Evolutionary conservation across 2,888 invertebrate genomes (phyloP), one percentile per base, ranked within the genome.

Genomic region (Plebejus argus): DNA sequence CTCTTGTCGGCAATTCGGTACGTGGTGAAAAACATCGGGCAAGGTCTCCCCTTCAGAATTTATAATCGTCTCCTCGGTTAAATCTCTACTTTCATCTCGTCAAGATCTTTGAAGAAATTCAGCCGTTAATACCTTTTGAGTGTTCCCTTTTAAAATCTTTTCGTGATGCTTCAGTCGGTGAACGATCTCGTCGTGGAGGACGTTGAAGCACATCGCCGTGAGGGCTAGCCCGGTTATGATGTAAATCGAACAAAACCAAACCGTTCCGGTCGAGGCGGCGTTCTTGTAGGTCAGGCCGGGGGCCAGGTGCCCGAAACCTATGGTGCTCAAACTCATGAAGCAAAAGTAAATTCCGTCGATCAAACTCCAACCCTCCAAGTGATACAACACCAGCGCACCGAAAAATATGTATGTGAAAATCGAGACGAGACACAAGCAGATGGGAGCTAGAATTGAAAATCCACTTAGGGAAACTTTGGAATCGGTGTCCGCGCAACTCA

Each of bases 261-360:
- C 96, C 45, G 97, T 97, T 53, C 96, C 95, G 78, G 95, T 92
- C 0, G 94, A 93, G 0, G 94, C 94, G 2, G 91, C 90, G 77
- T 93, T 93, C 80, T 89, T 93, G 78, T 93, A 93, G 3, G 94
- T 93, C 1, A 93, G 92, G 2, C 97, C 97, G 12, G 98, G 97
- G 77, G 97, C 96, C 91, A 98, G 95, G 87, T 98, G 97, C 35
- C 98, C 98, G 85, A 98, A 98, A 15, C 98, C 98, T 85, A 98
- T 98, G 23, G 98, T 98, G 84, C 97, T 98, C 83, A 99, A 95
- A 86, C 98, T 98, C 96, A 99, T 98, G 91, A 99, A 99, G 91
- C 98, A 99, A 91, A 99, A 99, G 91, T 98, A 99, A 84, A 98
- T 96, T 78, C 98, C 98, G 86, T 99, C 98, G 79, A 99, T 95